Conservation (phyloP, 2,888 invertebrate species). For the Drosophila barbarae region DNA sequence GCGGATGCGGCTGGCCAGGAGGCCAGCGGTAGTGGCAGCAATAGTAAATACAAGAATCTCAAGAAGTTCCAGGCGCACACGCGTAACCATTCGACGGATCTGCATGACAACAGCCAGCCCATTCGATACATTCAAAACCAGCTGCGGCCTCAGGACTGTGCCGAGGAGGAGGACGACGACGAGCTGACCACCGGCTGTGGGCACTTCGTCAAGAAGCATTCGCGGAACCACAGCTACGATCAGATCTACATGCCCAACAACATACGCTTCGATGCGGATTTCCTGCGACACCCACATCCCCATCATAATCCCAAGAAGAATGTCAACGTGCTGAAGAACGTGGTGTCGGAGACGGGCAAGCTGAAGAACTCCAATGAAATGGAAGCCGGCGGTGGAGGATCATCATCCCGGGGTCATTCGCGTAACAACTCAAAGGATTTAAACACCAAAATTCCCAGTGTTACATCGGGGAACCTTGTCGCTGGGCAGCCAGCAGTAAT, state of each 20-base stretch:
- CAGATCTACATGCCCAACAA: slow-evolving; percentile 80
- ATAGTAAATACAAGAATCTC: slow-evolving; percentile 75
- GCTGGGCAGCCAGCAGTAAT: slow-evolving; percentile 45
- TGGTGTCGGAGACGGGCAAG: slow-evolving; percentile 67
- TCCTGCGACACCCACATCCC: slow-evolving; percentile 71
- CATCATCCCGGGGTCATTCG: slow-evolving; percentile 79
- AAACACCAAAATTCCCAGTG: slow-evolving; percentile 60
- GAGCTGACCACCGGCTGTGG: slow-evolving; percentile 77
- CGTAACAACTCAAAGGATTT: slow-evolving; percentile 81
- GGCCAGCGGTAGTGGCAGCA: slow-evolving; percentile 48
- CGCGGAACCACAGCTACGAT: slow-evolving; percentile 80
- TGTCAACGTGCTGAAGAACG: slow-evolving; percentile 78
- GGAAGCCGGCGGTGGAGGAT: slow-evolving; percentile 54
- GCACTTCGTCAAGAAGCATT: slow-evolving; percentile 79
- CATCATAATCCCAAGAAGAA: slow-evolving; percentile 74
- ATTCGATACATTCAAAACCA: slow-evolving; percentile 80
- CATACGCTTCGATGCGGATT: slow-evolving; percentile 79
- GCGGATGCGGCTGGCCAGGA: slow-evolving; percentile 45
- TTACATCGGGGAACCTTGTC: slow-evolving; percentile 13
- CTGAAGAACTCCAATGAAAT: slow-evolving; percentile 78
- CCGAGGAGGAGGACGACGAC: slow-evolving; percentile 77
- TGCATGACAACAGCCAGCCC: slow-evolving; percentile 77
- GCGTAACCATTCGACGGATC: slow-evolving; percentile 80
- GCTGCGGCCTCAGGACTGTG: slow-evolving; percentile 69
- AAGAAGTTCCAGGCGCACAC: slow-evolving; percentile 79